These are phyloP conservation scores for Cordylochernes scorpioides DNA, from an alignment of 2,888 invertebrate genomes.

Conservation along the genomic window DNA sequence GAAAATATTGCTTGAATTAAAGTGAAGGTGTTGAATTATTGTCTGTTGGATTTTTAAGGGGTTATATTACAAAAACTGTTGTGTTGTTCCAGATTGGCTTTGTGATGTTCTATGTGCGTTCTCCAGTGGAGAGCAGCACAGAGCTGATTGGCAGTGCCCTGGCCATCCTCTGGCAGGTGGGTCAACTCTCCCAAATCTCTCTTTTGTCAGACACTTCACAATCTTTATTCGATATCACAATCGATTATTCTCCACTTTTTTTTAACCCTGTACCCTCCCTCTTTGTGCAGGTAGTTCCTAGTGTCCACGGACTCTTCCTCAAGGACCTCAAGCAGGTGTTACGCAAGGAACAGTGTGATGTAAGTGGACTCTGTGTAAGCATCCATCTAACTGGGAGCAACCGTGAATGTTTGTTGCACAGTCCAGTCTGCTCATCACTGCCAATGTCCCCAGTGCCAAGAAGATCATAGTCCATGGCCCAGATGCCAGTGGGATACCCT, in stretches of 20 bases:
- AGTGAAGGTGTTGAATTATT: no score
- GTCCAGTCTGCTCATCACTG: constrained; percentile 76
- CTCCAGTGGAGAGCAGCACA: constrained; percentile 82
- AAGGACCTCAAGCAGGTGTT: constrained; percentile 96
- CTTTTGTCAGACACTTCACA: no score
- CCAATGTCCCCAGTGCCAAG: constrained; percentile 96
- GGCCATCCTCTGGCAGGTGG: constrained; percentile 83
- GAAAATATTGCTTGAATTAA: no score
- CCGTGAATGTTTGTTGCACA: constrained; percentile 14
- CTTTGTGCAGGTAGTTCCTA: constrained; percentile 75
- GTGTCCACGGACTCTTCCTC: constrained; percentile 95
- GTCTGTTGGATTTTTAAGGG: no score
- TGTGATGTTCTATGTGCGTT: constrained; percentile 94
- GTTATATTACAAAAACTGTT: no score
- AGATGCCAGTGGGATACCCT: constrained; percentile 79
- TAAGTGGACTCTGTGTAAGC: constrained; percentile 17
- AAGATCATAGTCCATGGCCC: constrained; percentile 92
- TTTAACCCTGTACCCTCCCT: no score
- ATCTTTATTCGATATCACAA: neutral
- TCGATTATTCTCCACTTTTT: constrained; percentile 1
- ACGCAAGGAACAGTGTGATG: constrained; percentile 94
- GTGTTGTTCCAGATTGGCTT: constrained; percentile 46
- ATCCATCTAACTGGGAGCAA: neutral
- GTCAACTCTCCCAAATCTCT: constrained; percentile 15
- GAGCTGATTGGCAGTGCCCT: constrained; percentile 78